Conservation (phyloP, 2,888 invertebrate species). For the Aplocera efformata region DNA sequence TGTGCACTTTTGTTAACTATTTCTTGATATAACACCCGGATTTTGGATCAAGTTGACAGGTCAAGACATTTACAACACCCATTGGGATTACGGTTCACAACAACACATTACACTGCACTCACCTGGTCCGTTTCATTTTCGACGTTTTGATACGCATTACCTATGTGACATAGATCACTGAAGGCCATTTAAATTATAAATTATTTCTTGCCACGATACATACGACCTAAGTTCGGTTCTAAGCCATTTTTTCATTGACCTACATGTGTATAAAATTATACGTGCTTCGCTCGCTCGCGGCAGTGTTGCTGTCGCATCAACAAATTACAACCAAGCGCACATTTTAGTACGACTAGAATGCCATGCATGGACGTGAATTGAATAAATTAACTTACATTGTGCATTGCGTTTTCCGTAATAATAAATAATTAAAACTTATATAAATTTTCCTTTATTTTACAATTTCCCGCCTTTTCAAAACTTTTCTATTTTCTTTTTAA, state of each 20-base stretch:
- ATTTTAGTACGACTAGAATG: neutral
- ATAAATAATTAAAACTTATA: constrained; percentile 3
- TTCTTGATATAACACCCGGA: constrained; percentile 58
- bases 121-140: constrained; percentile 79
- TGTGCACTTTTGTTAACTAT: constrained; percentile 43
- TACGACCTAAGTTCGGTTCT: constrained; percentile 68
- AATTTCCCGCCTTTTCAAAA: constrained; percentile 26
- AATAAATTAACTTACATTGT: constrained; percentile 35
- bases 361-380: neutral
- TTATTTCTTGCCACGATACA: constrained; percentile 78
- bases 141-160: constrained; percentile 75
- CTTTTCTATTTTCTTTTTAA: constrained; percentile 13
- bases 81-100: constrained; percentile 53
- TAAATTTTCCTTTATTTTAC: constrained; percentile 18
- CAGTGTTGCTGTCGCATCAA: constrained; percentile 62
- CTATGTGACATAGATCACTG: constrained; percentile 79
- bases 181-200: constrained; percentile 80
- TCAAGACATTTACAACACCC: constrained; percentile 72
- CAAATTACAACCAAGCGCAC: constrained; percentile 21
- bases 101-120: constrained; percentile 53
- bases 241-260: constrained; percentile 81
- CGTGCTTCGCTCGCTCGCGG: constrained; percentile 59
- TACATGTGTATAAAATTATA: constrained; percentile 76
- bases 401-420: constrained; percentile 9
- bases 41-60: constrained; percentile 75